These are phyloP conservation scores for Rhopalosiphum nymphaeae DNA, from an alignment of 2,888 invertebrate genomes.

Conservation along the genomic window DNA sequence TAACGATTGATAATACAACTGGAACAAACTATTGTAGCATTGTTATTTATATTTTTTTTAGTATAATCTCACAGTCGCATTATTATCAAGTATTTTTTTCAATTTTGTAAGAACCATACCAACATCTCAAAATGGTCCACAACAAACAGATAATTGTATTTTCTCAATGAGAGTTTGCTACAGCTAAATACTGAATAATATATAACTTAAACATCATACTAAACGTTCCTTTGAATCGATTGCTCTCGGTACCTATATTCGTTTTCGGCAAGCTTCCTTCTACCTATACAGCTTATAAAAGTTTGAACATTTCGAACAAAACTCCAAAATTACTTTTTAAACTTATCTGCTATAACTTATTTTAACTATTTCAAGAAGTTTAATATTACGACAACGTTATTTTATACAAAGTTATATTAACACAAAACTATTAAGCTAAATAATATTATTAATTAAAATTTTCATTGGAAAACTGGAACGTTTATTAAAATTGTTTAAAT, in stretches of 20 bases:
- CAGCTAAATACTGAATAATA: neutral
- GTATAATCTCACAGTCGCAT: neutral
- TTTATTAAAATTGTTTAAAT: neutral
- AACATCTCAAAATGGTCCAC: neutral
- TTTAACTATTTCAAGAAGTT: neutral
- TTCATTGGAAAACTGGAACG: neutral
- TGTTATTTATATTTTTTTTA: neutral
- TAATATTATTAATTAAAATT: neutral
- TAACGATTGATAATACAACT: slow-evolving; percentile 22
- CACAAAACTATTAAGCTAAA: neutral
- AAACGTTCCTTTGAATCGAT: neutral
- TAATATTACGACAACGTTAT: neutral
- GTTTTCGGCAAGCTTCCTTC: neutral
- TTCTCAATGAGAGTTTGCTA: neutral
- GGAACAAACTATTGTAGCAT: neutral
- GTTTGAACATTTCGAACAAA: neutral
- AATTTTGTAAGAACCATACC: neutral
- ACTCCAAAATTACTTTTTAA: neutral
- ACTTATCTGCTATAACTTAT: neutral
- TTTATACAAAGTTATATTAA: neutral
- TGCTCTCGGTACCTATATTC: neutral
- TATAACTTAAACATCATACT: neutral
- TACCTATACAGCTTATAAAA: neutral
- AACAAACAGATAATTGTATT: neutral
- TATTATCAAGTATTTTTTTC: neutral